These are phyloP conservation scores for Pachydiplax longipennis DNA, from an alignment of 2,888 invertebrate species.

Conservation along the genomic window DNA sequence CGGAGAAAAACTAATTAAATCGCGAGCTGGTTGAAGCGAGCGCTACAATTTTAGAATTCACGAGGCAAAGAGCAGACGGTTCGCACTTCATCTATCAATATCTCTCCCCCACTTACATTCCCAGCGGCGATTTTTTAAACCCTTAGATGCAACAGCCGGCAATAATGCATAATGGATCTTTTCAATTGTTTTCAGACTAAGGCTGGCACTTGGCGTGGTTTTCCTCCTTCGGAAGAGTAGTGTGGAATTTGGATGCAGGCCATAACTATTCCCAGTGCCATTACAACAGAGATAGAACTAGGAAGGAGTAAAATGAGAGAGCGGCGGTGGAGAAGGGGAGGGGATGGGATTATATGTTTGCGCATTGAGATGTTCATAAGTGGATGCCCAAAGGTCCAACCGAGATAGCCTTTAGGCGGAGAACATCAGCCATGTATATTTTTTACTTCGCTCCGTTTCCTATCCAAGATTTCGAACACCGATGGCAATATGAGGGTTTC, in stretches of 20 bases:
- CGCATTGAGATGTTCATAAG: background rate
- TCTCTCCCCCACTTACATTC: background rate
- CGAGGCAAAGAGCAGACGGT: background rate
- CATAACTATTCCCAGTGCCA: slow-evolving; percentile 37
- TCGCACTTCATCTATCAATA: background rate
- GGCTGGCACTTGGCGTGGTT: background rate
- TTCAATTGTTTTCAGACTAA: background rate
- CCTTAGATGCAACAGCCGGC: background rate
- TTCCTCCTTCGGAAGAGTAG: background rate
- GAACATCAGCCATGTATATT: background rate
- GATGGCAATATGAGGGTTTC: background rate
- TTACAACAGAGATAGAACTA: slow-evolving; percentile 10
- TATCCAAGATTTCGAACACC: background rate
- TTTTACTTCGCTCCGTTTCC: background rate
- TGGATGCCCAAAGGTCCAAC: background rate
- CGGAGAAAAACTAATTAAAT: too few relatives aligned
- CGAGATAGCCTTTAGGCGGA: background rate
- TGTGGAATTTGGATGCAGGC: slow-evolving; percentile 29
- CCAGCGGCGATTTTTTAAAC: background rate
- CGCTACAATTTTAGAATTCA: background rate
- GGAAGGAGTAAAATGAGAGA: background rate
- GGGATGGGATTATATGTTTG: background rate
- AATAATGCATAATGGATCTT: background rate
- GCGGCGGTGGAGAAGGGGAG: background rate
- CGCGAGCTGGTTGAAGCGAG: background rate